Evolutionary conservation across 2,113 vertebrate genomes (phyloP), one percentile per base, ranked within the genome.

Genomic region (Tichodroma muraria): DNA sequence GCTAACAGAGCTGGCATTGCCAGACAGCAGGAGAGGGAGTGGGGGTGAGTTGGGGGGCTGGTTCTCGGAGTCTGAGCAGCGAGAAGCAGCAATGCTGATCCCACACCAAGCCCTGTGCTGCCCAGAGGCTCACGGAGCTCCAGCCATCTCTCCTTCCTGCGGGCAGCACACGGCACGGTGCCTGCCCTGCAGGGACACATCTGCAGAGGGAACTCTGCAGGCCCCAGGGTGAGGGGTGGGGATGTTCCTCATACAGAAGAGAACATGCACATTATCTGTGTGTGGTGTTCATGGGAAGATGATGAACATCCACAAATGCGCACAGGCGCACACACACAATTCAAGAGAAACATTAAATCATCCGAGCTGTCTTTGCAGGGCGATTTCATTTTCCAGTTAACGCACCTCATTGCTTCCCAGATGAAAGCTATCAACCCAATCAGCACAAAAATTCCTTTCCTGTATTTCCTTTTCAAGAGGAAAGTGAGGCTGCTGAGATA

Each of bases 201-300:
- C 64, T 69, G 65, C 73, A 38, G 53, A 35, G 4, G 3, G 30
- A 57, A 12, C 5, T 3, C 79, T 64, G 61, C 64, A 25, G 44
- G 50, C 40, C 38, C 12, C 1, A 0, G 30, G 14, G 11, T 15
- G 38, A 45, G 44, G n/a, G 30, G 21, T 18, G 24, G 27, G 56
- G 40, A 44, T 18, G 59, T 2, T 64, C 31, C 13, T 57, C 54
- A 15, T 2, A 17, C 10, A 50, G 42, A 45, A 38, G n/a, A 52
- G 19, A 64, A 17, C 1, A 53, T 6, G 4, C 10, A 44, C 1
- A 45, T 5, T 19, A 38, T 5, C 16, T 19, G 2, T 4, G 4
- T 2, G 6, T 13, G 30, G 16, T 14, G 45, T 8, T 53, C 23
- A 10, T 2, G 1, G 42, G 33, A 63, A 23, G 25, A n/a, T 0